Conservation (phyloP, 2,113 vertebrate genomes). For the Cyprinodon tularosa region DNA sequence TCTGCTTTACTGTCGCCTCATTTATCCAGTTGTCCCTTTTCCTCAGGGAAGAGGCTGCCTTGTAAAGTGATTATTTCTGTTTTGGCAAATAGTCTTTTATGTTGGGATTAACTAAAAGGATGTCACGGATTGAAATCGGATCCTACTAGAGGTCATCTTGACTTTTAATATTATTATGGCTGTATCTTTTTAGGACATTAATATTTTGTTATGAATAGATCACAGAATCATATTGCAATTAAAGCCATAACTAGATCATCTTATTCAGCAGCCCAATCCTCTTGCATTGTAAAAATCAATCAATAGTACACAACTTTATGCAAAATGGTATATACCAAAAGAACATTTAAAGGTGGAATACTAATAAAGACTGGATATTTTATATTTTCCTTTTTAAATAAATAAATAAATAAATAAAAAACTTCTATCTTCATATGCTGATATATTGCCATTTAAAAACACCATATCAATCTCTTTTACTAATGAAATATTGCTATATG, state of each 20-base stretch:
- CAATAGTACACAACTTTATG: neutral
- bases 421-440: too few species aligned
- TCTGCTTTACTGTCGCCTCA: conserved; percentile 55
- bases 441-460: too few species aligned
- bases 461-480: too few species aligned
- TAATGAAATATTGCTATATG: too few species aligned
- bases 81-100: conserved; percentile 36
- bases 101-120: conserved; percentile 14
- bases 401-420: too few species aligned
- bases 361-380: too few species aligned
- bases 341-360: too few species aligned
- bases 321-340: too few species aligned
- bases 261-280: neutral
- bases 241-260: neutral
- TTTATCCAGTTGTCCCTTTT: conserved; percentile 26
- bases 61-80: conserved; percentile 15
- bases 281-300: neutral
- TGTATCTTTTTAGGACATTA: neutral
- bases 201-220: neutral
- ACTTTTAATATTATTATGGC: neutral
- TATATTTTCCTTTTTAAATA: too few species aligned
- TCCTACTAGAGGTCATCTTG: conserved; percentile 20
- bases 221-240: neutral
- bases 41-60: conserved; percentile 14
- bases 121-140: conserved; percentile 20